Evolutionary conservation across 2,888 invertebrate species (phyloP).

Genomic region (Xestia c-nigrum): DNA sequence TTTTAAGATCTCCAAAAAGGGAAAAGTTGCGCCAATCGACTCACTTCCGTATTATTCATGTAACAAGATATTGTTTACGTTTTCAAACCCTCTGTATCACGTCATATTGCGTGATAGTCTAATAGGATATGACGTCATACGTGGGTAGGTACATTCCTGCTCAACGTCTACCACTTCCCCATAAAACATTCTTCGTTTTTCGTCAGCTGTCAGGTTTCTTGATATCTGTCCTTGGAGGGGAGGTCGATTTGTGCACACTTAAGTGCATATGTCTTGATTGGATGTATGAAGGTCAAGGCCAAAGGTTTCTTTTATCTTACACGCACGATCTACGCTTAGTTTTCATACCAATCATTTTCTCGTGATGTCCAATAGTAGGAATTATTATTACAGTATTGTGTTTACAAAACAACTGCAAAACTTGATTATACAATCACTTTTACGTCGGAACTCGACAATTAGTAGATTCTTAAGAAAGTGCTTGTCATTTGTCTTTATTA

Average conservation of each 20-base stretch:
- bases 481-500: conserved; percentile 7
- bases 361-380: not conserved
- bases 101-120: conserved; percentile 35
- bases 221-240: not conserved
- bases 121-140: conserved; percentile 40
- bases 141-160: conserved; percentile 17
- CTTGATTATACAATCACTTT: not conserved
- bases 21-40: not conserved
- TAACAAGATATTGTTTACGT: conserved; percentile 41
- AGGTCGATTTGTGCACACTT: not conserved
- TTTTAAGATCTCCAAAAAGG: not conserved
- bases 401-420: conserved; percentile 6
- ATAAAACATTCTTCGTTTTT: not conserved
- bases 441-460: not conserved
- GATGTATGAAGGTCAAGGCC: conserved; percentile 11
- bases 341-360: not conserved
- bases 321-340: not conserved
- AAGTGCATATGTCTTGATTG: not conserved
- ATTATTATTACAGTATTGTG: not conserved
- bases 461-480: not conserved
- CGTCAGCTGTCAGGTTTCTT: not conserved
- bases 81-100: conserved; percentile 46
- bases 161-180: conserved; percentile 8
- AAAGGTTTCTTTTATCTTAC: not conserved
- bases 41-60: conserved; percentile 3